phyloP scores from a whole-genome alignment of 2,888 invertebrate genomes.

The Thelaira solivaga region DNA sequence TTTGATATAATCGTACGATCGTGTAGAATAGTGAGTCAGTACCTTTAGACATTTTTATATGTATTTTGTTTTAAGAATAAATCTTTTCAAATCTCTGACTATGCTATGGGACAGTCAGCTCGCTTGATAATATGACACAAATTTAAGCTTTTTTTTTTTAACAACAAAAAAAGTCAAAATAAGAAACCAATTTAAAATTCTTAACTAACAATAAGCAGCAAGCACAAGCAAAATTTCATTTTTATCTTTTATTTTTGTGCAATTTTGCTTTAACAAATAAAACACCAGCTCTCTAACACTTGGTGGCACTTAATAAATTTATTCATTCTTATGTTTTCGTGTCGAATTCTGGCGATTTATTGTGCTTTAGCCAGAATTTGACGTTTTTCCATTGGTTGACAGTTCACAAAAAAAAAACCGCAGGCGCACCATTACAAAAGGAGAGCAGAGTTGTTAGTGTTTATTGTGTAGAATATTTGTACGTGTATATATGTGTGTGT shows the following conservation, averaged over 20 bases:
- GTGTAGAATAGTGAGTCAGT: too few relatives aligned
- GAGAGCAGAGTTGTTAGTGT: not conserved
- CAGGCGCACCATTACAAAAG: constrained; percentile 55
- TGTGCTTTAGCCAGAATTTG: constrained; percentile 59
- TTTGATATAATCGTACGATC: too few relatives aligned
- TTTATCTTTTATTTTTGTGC: not conserved
- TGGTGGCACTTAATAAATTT: constrained; percentile 64
- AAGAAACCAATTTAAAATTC: constrained; percentile 36
- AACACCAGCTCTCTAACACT: constrained; percentile 46
- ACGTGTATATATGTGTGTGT: not conserved
- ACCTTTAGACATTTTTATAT: too few relatives aligned
- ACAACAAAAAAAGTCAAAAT: too few relatives aligned
- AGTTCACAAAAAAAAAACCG: constrained; percentile 55
- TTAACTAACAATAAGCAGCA: constrained; percentile 43
- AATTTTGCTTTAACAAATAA: constrained; percentile 9
- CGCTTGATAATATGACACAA: constrained; percentile 29
- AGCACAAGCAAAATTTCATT: constrained; percentile 22
- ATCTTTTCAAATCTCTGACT: not conserved
- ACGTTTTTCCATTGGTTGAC: constrained; percentile 62
- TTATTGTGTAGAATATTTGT: not conserved
- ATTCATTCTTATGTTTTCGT: constrained; percentile 38
- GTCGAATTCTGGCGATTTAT: constrained; percentile 63
- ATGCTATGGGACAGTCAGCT: not conserved
- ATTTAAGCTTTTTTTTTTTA: constrained; percentile 20
- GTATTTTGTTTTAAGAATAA: not conserved